These are phyloP conservation scores for Dusona sp. DNA, from an alignment of 2,888 invertebrate genomes.

Conservation along the genomic window DNA sequence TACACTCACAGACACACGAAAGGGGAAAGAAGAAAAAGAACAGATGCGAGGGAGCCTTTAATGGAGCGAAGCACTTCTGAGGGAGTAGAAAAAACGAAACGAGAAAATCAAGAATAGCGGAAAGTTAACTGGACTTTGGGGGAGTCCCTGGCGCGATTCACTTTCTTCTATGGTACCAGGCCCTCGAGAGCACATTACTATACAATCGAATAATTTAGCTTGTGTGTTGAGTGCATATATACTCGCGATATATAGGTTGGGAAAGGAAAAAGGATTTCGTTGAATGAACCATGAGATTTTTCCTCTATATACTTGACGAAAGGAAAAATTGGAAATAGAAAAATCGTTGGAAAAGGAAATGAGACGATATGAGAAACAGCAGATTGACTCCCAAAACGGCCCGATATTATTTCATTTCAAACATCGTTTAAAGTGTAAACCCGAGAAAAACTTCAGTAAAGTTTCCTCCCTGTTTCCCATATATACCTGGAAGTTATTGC, in stretches of 20 bases:
- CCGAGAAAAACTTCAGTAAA: background rate
- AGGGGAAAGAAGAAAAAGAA: slow-evolving; percentile 7
- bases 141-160: slow-evolving; percentile 15
- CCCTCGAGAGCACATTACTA: slow-evolving; percentile 32
- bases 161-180: slow-evolving; percentile 10
- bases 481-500: background rate
- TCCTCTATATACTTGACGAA: slow-evolving; percentile 2
- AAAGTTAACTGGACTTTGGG: slow-evolving; percentile 47
- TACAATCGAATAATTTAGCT: slow-evolving; percentile 60
- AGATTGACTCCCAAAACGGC: background rate
- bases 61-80: slow-evolving; percentile 46
- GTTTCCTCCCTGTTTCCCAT: background rate
- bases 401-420: slow-evolving; percentile 16
- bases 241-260: slow-evolving; percentile 29
- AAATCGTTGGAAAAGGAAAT: slow-evolving; percentile 38
- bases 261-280: slow-evolving; percentile 52
- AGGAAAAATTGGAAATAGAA: background rate
- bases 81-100: slow-evolving; percentile 26
- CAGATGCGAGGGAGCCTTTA: slow-evolving; percentile 18
- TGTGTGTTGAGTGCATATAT: slow-evolving; percentile 13
- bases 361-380: slow-evolving; percentile 20
- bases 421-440: slow-evolving; percentile 1
- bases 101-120: slow-evolving; percentile 31
- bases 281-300: slow-evolving; percentile 61
- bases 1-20: background rate